Conservation (phyloP, 2,888 invertebrate species). For the Rhynchonema sp. region DNA sequence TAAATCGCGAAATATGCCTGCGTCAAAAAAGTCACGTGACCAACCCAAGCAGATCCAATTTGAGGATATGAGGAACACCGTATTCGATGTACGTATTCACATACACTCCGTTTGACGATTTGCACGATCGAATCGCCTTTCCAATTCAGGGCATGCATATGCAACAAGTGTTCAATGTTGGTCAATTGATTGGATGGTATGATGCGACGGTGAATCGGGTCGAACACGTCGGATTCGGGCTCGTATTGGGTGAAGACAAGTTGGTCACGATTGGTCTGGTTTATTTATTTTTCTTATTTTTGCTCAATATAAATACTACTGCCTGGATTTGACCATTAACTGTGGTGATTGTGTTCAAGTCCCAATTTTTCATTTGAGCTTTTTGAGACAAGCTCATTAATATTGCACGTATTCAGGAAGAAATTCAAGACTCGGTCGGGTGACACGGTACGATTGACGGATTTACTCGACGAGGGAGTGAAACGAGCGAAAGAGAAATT, state of each 20-base stretch:
- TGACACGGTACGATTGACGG: constrained; percentile 66
- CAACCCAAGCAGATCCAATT: too few species aligned
- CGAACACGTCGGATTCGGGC: constrained; percentile 85
- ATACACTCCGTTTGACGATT: too few species aligned
- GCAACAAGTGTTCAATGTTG: constrained; percentile 48
- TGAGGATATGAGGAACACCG: too few species aligned
- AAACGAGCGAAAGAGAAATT: constrained; percentile 31
- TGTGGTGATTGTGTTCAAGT: too few species aligned
- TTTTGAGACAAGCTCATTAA: not conserved
- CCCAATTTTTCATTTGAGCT: too few species aligned
- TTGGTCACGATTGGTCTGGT: constrained; percentile 21
- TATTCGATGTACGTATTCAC: too few species aligned
- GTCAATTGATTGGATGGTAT: constrained; percentile 56
- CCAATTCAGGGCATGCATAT: constrained; percentile 45
- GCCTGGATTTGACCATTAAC: too few species aligned
- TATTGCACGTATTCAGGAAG: constrained; percentile 40
- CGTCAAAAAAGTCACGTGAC: too few species aligned
- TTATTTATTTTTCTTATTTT: too few species aligned
- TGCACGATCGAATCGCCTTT: too few species aligned
- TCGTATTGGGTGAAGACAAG: constrained; percentile 87
- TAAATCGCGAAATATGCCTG: too few species aligned
- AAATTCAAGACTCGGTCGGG: constrained; percentile 97
- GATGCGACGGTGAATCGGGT: constrained; percentile 45
- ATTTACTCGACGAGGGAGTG: constrained; percentile 66
- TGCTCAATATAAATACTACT: too few species aligned